Percentiles rank a stretch among this genome's conserved stretches.
These are phyloP conservation scores for Clarias batrachus DNA, from an alignment of 2,113 vertebrate species.

Conservation along the genomic window DNA sequence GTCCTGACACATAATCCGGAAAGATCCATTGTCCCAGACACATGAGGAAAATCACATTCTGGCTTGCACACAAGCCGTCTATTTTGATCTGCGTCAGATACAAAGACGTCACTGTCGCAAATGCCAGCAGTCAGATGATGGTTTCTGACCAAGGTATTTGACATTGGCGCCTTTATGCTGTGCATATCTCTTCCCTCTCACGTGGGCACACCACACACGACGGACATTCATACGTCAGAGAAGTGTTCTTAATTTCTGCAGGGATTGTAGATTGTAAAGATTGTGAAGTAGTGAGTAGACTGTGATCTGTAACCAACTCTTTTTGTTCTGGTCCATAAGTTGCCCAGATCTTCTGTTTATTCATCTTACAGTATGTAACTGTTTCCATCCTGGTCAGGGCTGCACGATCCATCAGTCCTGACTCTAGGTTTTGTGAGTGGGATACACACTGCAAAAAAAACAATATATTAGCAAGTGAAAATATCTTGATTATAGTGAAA, in stretches of 20 bases:
- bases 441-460: background rate
- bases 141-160: constrained; percentile 20
- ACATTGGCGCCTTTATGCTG: background rate
- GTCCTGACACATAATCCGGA: background rate
- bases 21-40: constrained; percentile 19
- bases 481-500: too few species aligned
- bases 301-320: background rate
- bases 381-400: background rate
- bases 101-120: constrained; percentile 31
- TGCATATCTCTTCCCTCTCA: background rate
- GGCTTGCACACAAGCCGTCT: constrained; percentile 16
- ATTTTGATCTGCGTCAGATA: constrained; percentile 26
- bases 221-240: background rate
- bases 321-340: background rate
- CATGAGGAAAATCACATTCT: constrained; percentile 17
- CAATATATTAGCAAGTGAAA: too few species aligned
- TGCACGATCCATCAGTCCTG: background rate
- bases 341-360: background rate
- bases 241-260: background rate
- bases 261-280: background rate
- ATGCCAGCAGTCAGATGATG: constrained; percentile 24
- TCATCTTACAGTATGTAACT: background rate
- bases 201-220: background rate
- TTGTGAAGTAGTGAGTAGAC: background rate
- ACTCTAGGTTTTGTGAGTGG: background rate